Evolutionary conservation across 2,888 invertebrate species (phyloP), one percentile per base, ranked within the genome.

Genomic region (Lasioglossum marginatum): DNA sequence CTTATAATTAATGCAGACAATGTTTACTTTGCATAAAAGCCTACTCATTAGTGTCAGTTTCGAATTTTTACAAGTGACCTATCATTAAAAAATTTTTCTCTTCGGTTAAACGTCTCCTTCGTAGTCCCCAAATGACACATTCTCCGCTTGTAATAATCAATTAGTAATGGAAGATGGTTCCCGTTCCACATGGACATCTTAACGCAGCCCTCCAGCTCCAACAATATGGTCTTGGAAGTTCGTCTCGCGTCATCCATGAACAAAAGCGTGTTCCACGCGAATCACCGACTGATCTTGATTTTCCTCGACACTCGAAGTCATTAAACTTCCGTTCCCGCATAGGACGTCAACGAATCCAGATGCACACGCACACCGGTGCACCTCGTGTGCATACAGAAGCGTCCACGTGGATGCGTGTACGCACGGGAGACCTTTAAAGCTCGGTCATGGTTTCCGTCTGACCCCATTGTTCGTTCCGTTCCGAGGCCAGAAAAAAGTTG

Each of bases 371-470:
- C 63, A 48, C 23, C 23, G 43, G 8, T 19, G 12, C 6, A 16
- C 8, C 34, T 23, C 66, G 37, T 37, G 10, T 63, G 37, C 27
- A 43, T 31, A 52, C n/a, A 52, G 14, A 48, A 16, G 34, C 63
- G 12, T 34, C 27, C 27, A 45, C 63, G 52, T 37, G 66, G 48
- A 72, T 27, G 37, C 75, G 70, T 75, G 68, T 79, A 68, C 75
- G 74, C 76, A 75, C 77, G 70, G 83, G 82, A 82, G 83, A 83
- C 57, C 84, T 82, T 66, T 85, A 83, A 75, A 88, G 82, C 66
- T 79, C 81, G 82, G 81, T 89, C 89, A 89, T 83, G 91, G 89
- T 89, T 92, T 91, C 91, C 92, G 90, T 87, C 85, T 86, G 89
- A 83, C 68, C 85, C 85, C 78, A 91, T 92, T 92, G 89, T 92